Evolutionary conservation across 2,797 vertebrate genomes (phyloP), one percentile per base, ranked within the genome.

Genomic region (Centropyge bicolor): DNA sequence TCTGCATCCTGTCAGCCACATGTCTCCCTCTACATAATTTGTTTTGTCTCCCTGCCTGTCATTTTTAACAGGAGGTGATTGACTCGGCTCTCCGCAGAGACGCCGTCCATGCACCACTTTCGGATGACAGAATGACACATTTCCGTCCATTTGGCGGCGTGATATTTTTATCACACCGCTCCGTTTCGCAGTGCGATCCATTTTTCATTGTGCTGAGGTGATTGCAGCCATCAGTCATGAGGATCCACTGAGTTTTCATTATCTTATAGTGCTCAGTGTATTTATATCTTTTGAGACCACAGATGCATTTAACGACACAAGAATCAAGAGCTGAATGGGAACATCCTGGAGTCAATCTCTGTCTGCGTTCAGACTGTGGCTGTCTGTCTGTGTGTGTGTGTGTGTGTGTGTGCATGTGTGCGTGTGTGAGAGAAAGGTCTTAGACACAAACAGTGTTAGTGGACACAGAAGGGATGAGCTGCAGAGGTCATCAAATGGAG

Each of bases 91-190:
- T 87, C 78, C 0, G 2, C 43, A 0, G 82, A 65, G 69, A 81
- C 68, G 2, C 22, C 41, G 10, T 83, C 64, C 83, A 0, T 17
- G 62, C 35, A 14, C 79, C 59, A 36, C 70, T 74, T 57, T 59
- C 45, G 48, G 41, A 72, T 83, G 86, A 86, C 80, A 86, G 80
- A 19, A 63, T 86, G 91, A 90, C 86, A 88, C 85, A 85, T 90
- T 86, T 88, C 82, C 43, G 20, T 76, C 71, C 78, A 24, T 81
- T 66, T 76, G 22, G 1, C 80, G 1, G 63, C 13, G 27, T 55
- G 86, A 81, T 82, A 82, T 89, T 88, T 89, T 81, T 76, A 87
- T 86, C 82, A 6, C 45, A 0, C 46, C 11, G 72, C 73, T 83
- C 69, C 48, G 62, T 85, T 73, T 86, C n/a, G 0, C 59, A 14